A percentile compares a stretch with the other conserved stretches of the same genome.
These are phyloP conservation scores for Acanthosepion esculentum DNA, from an alignment of 2,888 invertebrate genomes.

Conservation along the genomic window DNA sequence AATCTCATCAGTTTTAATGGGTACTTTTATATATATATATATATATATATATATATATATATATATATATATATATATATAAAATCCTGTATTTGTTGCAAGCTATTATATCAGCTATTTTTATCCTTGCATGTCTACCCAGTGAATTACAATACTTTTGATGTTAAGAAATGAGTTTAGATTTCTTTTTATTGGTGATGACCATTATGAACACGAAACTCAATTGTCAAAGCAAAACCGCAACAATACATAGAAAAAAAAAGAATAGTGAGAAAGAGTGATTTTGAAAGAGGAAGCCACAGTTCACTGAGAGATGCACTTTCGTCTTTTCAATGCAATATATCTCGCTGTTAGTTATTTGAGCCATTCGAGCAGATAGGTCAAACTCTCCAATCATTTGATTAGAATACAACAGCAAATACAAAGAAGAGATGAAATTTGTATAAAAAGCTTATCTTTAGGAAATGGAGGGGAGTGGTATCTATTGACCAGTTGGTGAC, in stretches of 20 bases:
- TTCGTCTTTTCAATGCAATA: background rate
- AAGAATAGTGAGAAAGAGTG: background rate
- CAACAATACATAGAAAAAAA: background rate
- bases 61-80: too few relatives aligned
- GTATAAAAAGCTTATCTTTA: background rate
- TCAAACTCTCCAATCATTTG: slow-evolving; percentile 21
- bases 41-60: too few relatives aligned
- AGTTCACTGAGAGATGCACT: background rate
- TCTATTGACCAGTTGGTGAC: slow-evolving; percentile 33
- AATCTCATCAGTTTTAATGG: too few relatives aligned
- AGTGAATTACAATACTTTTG: background rate
- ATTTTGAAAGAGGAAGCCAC: background rate
- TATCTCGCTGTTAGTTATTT: background rate
- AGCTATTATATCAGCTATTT: too few relatives aligned
- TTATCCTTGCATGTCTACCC: background rate
- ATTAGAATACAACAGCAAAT: slow-evolving; percentile 2
- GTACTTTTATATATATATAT: too few relatives aligned
- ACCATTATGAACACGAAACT: background rate
- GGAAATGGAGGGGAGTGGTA: background rate
- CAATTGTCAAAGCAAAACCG: background rate
- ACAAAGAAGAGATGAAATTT: background rate
- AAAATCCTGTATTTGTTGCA: too few relatives aligned
- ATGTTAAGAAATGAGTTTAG: background rate
- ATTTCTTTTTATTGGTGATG: background rate
- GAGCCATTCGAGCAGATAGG: slow-evolving; percentile 11